Percentiles rank a stretch among this genome's conserved stretches.
These are phyloP conservation scores for Poecilobothrus nobilitatus DNA, from an alignment of 2,888 invertebrate species.

Conservation along the genomic window DNA sequence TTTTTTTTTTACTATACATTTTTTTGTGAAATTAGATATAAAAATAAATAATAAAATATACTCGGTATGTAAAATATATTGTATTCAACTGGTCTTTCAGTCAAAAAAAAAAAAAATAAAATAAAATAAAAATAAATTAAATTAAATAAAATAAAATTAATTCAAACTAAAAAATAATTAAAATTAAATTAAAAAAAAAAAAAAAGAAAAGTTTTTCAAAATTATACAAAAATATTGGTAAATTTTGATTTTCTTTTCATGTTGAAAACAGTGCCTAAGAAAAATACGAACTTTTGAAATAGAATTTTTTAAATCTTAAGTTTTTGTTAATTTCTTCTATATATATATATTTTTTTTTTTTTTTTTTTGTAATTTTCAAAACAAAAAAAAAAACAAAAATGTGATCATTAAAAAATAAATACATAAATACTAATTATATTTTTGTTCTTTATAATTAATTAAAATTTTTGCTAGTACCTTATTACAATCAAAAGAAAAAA, in stretches of 20 bases:
- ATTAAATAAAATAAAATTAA: neutral
- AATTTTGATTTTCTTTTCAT: conserved; percentile 1
- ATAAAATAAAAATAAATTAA: neutral
- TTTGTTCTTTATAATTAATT: neutral
- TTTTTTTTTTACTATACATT: too few species aligned
- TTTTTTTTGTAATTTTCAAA: neutral
- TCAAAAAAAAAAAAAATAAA: too few species aligned
- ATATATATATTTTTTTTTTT: neutral
- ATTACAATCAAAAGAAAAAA: neutral
- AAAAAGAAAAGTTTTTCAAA: neutral
- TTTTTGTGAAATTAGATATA: too few species aligned
- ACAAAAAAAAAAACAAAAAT: neutral
- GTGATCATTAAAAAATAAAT: neutral
- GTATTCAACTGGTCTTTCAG: too few species aligned
- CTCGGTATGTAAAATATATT: too few species aligned
- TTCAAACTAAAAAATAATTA: too few species aligned
- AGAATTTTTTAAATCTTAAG: neutral
- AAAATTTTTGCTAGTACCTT: neutral
- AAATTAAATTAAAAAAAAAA: too few species aligned
- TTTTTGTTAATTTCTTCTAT: neutral
- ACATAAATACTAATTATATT: too few species aligned
- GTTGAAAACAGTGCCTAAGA: neutral
- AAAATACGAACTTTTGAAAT: neutral
- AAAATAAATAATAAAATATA: too few species aligned
- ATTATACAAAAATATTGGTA: neutral